These are phyloP conservation scores for Scaptomyza reducta DNA, from an alignment of 2,888 invertebrate genomes.

Conservation along the genomic window DNA sequence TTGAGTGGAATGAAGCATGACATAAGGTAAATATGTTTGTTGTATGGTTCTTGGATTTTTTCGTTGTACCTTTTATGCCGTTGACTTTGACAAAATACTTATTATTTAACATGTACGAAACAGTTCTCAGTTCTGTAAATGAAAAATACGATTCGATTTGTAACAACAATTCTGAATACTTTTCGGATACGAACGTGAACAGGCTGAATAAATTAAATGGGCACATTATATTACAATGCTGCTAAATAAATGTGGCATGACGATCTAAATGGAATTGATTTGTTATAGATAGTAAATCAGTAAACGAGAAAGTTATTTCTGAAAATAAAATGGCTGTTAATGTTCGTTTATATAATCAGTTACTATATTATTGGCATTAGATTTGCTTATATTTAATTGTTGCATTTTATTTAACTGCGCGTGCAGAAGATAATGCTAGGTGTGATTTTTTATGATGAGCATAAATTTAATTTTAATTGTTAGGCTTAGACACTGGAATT, in stretches of 20 bases:
- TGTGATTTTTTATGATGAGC: neutral
- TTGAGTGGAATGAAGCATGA: slow-evolving; percentile 20
- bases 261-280: neutral
- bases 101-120: slow-evolving; percentile 42
- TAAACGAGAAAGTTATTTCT: neutral
- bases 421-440: neutral
- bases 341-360: neutral
- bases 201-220: neutral
- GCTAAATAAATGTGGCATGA: slow-evolving; percentile 6
- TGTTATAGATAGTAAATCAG: slow-evolving; percentile 2
- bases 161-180: slow-evolving; percentile 29
- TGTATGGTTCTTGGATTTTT: slow-evolving; percentile 8
- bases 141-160: slow-evolving; percentile 61
- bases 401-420: neutral
- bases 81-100: slow-evolving; percentile 71
- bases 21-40: slow-evolving; percentile 38
- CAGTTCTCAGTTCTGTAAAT: slow-evolving; percentile 25
- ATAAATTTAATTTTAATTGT: neutral
- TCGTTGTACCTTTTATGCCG: slow-evolving; percentile 42
- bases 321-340: neutral
- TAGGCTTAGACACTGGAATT: neutral
- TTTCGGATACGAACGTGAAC: slow-evolving; percentile 8
- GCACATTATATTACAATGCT: neutral
- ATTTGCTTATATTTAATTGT: neutral
- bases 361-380: neutral